Evolutionary conservation across 2,797 vertebrate genomes (phyloP), one percentile per base, ranked within the genome.

Genomic region (Acanthis flammea): DNA sequence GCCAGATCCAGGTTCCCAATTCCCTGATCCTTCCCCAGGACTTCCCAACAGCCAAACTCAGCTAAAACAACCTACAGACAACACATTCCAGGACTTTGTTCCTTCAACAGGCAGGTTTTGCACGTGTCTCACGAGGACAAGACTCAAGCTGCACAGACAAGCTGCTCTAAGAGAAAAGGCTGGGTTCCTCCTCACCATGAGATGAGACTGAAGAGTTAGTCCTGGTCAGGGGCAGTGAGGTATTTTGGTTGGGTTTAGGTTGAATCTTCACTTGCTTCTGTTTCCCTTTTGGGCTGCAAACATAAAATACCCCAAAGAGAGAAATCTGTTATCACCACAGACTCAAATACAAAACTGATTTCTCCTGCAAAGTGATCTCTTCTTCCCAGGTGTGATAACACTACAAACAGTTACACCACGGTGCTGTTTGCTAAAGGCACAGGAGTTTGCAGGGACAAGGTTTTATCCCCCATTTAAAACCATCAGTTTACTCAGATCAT

Each of bases 241-340:
- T 98, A 98, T 98, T 99, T 95, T 97, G 96, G 94, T 97, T 97
- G 79, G 96, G 97, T 98, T 99, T 99, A 74, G 98, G 98, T 41
- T 97, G 97, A 86, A 97, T 97, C 97, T 98, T 99, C 95, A 97
- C 97, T 97, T 98, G 98, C 96, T 99, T 99, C 96, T 99, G 98
- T 96, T 99, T 99, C 92, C 98, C 98, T 98, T 99, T 99, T 39
- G 98, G 98, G 92, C 99, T 99, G 93, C 30, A 97, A 91, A 67
- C 39, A 90, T 30, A 96, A 93, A 96, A 94, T 25, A 96, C 8
- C n/a, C 79, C 72, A 22, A 66, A 81, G 37, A 78, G 27, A 71
- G 7, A 58, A 57, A 78, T 54, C 7, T 48, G 33, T 95, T 77
- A 94, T 55, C 9, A 73, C 15, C 19, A 41, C 63, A 57, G 25